A percentile compares a stretch with the other conserved stretches of the same genome.
Conservation (phyloP, 2,113 vertebrate genomes). For the Dicentrarchus labrax region DNA sequence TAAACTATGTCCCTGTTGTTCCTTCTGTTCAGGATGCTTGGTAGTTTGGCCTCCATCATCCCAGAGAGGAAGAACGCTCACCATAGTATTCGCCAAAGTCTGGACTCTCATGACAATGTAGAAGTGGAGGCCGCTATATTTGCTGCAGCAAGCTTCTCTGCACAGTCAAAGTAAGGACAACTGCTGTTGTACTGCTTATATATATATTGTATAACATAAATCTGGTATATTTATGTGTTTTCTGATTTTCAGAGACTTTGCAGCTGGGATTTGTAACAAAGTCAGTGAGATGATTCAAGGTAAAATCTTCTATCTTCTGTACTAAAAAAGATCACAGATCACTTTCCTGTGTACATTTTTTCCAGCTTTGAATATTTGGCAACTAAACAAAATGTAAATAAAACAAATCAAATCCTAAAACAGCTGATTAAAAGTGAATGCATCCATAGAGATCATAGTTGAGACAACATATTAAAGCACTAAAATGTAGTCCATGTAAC, state of each 20-base stretch:
- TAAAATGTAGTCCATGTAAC: not conserved
- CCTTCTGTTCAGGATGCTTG: conserved; percentile 89
- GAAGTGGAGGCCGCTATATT: conserved; percentile 99
- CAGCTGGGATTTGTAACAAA: conserved; percentile 98
- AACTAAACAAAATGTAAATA: not conserved
- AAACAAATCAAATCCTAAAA: not conserved
- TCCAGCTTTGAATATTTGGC: not conserved
- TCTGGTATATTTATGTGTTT: not conserved
- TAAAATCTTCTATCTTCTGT: conserved; percentile 64
- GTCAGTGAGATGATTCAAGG: conserved; percentile 99
- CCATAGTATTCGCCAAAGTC: conserved; percentile 98
- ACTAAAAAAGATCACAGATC: not conserved
- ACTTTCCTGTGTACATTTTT: not conserved
- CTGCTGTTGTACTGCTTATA: not conserved
- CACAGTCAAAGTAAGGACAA: conserved; percentile 93
- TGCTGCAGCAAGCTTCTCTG: conserved; percentile 97
- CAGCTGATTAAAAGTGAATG: not conserved
- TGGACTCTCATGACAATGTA: conserved; percentile 98
- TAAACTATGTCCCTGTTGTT: not conserved
- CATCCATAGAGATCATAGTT: not conserved
- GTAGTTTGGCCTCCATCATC: conserved; percentile 98
- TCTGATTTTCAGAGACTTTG: conserved; percentile 92
- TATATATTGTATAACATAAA: not conserved
- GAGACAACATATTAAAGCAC: not conserved
- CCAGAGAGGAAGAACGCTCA: conserved; percentile 98